Percentiles rank a stretch among this genome's conserved stretches.
These are phyloP conservation scores for Drosophila tripunctata DNA, from an alignment of 2,888 invertebrate species.

Conservation along the genomic window DNA sequence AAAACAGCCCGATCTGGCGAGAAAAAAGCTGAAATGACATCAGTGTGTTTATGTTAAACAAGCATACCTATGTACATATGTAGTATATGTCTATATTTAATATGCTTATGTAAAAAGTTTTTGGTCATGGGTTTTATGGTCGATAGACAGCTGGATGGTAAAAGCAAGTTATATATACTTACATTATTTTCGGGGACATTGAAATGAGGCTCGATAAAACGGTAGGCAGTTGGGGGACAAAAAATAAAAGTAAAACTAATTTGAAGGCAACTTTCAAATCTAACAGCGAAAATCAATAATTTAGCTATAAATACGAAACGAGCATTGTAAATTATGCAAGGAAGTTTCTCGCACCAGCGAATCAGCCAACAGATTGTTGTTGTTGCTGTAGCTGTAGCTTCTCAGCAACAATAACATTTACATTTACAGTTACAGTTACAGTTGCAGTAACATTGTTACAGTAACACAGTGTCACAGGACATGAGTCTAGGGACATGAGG, in stretches of 20 bases:
- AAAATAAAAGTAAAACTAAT: constrained; percentile 30
- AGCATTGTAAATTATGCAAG: constrained; percentile 53
- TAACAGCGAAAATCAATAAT: constrained; percentile 67
- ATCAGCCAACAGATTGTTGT: constrained; percentile 10
- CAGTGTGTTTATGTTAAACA: constrained; percentile 17
- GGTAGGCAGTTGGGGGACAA: background rate
- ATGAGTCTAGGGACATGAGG: constrained; percentile 45
- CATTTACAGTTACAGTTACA: constrained; percentile 1
- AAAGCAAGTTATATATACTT: too few species aligned
- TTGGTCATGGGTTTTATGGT: constrained; percentile 1
- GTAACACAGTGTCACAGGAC: constrained; percentile 37
- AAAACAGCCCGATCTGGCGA: too few species aligned
- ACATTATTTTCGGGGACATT: too few species aligned
- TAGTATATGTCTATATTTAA: constrained; percentile 35
- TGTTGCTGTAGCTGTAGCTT: constrained; percentile 5
- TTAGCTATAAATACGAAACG: constrained; percentile 58
- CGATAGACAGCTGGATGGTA: constrained; percentile 17
- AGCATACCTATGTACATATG: constrained; percentile 28
- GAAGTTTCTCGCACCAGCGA: constrained; percentile 21
- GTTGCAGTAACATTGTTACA: background rate
- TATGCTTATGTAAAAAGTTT: constrained; percentile 27
- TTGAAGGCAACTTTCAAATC: constrained; percentile 52
- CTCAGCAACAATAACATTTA: constrained; percentile 1
- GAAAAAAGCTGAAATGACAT: too few species aligned
- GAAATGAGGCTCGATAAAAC: too few species aligned